A percentile compares a stretch with the other conserved stretches of the same genome.
phyloP scores from a whole-genome alignment of 2,888 invertebrate genomes.

The Eurytoma californica region DNA sequence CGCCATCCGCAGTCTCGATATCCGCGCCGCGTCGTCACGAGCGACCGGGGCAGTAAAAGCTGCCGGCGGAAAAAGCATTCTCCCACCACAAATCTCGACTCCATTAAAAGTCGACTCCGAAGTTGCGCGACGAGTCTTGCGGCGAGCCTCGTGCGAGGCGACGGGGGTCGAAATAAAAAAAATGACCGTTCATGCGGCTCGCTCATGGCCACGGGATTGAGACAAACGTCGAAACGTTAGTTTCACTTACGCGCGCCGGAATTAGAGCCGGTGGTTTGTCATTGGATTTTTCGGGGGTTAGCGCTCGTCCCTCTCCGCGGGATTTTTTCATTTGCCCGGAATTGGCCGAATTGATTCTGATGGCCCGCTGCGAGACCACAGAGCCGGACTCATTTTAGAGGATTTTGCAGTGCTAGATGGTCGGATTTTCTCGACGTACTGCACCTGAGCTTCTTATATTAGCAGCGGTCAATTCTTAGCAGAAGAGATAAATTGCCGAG shows the following conservation, averaged over 20 bases:
- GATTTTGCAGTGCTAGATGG: conserved; percentile 5
- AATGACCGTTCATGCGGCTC: not conserved
- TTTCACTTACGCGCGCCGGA: conserved; percentile 48
- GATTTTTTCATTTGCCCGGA: not conserved
- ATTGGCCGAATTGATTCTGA: not conserved
- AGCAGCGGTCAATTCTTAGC: too few species aligned
- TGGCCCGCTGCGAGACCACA: not conserved
- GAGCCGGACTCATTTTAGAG: not conserved
- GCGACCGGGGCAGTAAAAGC: not conserved
- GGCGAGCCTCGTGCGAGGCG: conserved; percentile 58
- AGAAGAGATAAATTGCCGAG: too few species aligned
- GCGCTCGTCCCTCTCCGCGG: conserved; percentile 26
- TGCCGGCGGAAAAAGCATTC: not conserved
- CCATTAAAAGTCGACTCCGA: not conserved
- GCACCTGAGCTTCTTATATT: too few species aligned
- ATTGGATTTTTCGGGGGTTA: not conserved
- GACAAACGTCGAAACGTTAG: conserved; percentile 56
- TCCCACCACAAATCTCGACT: not conserved
- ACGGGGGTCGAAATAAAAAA: conserved; percentile 43
- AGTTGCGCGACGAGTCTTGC: conserved; percentile 55
- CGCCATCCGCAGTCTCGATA: not conserved
- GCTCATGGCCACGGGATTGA: conserved; percentile 55
- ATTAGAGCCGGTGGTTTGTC: not conserved
- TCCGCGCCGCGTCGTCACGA: not conserved
- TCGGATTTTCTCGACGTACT: too few species aligned